Percentiles rank a stretch among this genome's conserved stretches.
Conservation (phyloP, 2,797 vertebrate genomes). For the Dermochelys coriacea region DNA sequence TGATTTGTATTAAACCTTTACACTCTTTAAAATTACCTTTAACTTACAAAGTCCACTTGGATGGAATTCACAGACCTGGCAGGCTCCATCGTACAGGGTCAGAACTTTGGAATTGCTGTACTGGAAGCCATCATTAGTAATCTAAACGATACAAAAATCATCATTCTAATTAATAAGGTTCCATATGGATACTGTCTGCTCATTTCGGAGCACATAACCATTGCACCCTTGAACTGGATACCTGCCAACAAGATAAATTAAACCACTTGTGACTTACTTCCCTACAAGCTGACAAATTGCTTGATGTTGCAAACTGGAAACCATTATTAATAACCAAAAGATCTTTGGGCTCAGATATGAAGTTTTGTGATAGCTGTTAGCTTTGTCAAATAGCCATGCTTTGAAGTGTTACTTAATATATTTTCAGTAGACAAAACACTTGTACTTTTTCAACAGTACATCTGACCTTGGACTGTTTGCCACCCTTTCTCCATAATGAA, state of each 20-base stretch:
- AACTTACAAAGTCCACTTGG: conserved; percentile 86
- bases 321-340: conserved; percentile 68
- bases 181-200: conserved; percentile 66
- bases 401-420: neutral
- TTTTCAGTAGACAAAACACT: neutral
- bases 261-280: conserved; percentile 55
- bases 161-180: conserved; percentile 57
- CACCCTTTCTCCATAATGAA: neutral
- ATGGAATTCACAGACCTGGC: conserved; percentile 84
- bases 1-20: conserved; percentile 49
- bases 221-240: conserved; percentile 49
- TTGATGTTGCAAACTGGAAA: conserved; percentile 62
- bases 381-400: neutral
- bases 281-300: conserved; percentile 63
- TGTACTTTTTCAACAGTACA: neutral
- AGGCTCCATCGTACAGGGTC: conserved; percentile 84
- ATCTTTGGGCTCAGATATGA: conserved; percentile 47
- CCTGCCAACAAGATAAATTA: conserved; percentile 65
- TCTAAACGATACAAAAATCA: conserved; percentile 74
- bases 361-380: conserved; percentile 39
- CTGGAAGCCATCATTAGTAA: conserved; percentile 85
- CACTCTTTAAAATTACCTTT: conserved; percentile 86
- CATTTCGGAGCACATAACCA: conserved; percentile 36
- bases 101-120: conserved; percentile 84
- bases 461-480: neutral